Evolutionary conservation across 2,888 invertebrate genomes (phyloP).

Genomic region (Scaptomyza flava): DNA sequence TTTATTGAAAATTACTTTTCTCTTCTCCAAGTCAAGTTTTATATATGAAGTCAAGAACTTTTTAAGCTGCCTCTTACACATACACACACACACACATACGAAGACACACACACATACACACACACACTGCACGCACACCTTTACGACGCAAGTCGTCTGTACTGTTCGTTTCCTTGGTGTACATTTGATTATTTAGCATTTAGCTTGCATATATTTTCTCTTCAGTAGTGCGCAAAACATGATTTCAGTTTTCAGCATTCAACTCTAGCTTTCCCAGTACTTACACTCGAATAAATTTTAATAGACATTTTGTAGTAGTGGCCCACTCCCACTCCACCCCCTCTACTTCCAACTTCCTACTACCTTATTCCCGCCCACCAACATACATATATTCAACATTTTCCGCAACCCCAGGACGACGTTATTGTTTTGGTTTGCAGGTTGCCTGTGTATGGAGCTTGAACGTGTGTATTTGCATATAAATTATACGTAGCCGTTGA

Average conservation of each 20-base stretch:
- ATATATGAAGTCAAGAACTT: constrained; percentile 1
- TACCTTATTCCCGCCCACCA: background rate
- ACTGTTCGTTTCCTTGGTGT: constrained; percentile 47
- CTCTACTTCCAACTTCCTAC: background rate
- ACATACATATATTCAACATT: constrained; percentile 3
- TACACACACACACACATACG: background rate
- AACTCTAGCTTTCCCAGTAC: constrained; percentile 60
- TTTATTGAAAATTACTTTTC: too few relatives aligned
- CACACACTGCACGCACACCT: constrained; percentile 12
- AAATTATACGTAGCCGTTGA: constrained; percentile 77
- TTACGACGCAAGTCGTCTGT: constrained; percentile 2
- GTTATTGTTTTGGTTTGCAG: constrained; percentile 57
- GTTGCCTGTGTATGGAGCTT: constrained; percentile 59
- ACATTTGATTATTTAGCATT: constrained; percentile 75
- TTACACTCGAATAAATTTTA: constrained; percentile 78
- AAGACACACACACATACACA: background rate
- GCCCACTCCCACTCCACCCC: constrained; percentile 1
- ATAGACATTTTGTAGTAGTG: constrained; percentile 71
- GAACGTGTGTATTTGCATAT: constrained; percentile 78
- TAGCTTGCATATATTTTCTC: constrained; percentile 74
- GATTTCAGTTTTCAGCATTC: constrained; percentile 59
- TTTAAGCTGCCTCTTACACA: constrained; percentile 19
- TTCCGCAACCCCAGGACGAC: constrained; percentile 17
- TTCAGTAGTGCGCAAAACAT: constrained; percentile 69
- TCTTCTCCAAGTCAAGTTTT: too few relatives aligned